Conservation (phyloP, 2,888 invertebrate species). For the Hypolimnas misippus region DNA sequence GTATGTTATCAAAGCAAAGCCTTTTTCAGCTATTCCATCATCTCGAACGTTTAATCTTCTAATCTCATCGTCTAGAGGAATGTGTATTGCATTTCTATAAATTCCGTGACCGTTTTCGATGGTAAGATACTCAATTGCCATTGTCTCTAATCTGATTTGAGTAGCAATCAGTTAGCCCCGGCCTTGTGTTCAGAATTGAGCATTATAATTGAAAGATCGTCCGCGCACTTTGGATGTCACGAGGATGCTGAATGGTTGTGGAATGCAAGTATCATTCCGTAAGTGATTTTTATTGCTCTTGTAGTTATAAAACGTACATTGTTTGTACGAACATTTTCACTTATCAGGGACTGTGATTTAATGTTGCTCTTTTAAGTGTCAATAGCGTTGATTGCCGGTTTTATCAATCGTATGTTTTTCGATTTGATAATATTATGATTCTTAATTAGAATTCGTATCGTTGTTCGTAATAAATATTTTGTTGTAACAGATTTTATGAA, state of each 20-base stretch:
- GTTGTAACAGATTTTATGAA: neutral
- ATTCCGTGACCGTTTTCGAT: conserved; percentile 21
- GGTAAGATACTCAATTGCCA: conserved; percentile 42
- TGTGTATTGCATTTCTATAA: conserved; percentile 30
- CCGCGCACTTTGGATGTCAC: conserved; percentile 64
- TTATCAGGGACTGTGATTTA: neutral
- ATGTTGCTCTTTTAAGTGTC: neutral
- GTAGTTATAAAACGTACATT: conserved; percentile 13
- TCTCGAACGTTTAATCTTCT: neutral
- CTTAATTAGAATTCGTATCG: neutral
- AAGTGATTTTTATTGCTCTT: conserved; percentile 35
- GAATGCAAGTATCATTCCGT: conserved; percentile 34
- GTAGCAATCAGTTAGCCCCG: conserved; percentile 60
- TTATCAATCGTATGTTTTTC: conserved; percentile 11
- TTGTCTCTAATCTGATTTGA: conserved; percentile 59
- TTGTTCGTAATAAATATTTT: neutral
- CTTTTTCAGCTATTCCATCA: conserved; percentile 7
- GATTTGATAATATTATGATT: neutral
- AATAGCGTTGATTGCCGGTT: neutral
- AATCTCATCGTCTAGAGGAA: conserved; percentile 14
- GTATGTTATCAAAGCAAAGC: neutral
- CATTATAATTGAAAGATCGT: conserved; percentile 67
- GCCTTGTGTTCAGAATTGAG: conserved; percentile 74
- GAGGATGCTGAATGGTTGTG: conserved; percentile 30
- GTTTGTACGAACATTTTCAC: neutral